Conservation (phyloP, 1,140 invertebrate species). For the Charaxes varanes region DNA sequence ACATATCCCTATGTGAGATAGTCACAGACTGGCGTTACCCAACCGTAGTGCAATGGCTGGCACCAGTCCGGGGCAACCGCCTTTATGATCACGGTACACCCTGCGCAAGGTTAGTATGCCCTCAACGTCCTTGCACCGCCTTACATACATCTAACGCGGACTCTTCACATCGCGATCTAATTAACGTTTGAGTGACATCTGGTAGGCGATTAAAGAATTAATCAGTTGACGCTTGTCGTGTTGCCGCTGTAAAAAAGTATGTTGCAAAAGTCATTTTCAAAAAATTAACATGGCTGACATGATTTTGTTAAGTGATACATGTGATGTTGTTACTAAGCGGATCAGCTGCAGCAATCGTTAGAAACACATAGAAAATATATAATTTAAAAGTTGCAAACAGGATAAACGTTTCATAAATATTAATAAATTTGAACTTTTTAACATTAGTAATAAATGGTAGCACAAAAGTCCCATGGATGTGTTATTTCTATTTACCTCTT, state of each 20-base stretch:
- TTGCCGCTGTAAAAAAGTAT: background rate
- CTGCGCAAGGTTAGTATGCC: conserved; percentile 75
- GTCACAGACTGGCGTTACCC: conserved; percentile 50
- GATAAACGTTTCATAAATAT: no score
- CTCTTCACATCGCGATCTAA: conserved; percentile 41
- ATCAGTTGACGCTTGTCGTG: conserved; percentile 1
- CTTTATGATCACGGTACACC: conserved; percentile 74
- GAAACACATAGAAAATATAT: no score
- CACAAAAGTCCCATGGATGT: no score
- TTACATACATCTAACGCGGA: conserved; percentile 31
- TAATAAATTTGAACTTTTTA: no score
- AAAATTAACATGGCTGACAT: no score
- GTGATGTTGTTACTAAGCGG: no score
- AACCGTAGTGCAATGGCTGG: conserved; percentile 61
- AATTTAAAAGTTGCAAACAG: no score
- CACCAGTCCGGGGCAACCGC: conserved; percentile 69
- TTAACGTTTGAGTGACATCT: conserved; percentile 50
- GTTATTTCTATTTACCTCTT: no score
- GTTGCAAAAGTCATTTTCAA: no score
- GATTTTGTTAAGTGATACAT: no score
- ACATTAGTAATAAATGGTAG: no score
- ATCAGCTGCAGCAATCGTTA: no score
- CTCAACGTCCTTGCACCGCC: background rate
- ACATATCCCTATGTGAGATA: conserved; percentile 56
- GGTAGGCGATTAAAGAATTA: conserved; percentile 5